Evolutionary conservation across 2,888 invertebrate genomes (phyloP).

Genomic region (Drosophila kuntzei): DNA sequence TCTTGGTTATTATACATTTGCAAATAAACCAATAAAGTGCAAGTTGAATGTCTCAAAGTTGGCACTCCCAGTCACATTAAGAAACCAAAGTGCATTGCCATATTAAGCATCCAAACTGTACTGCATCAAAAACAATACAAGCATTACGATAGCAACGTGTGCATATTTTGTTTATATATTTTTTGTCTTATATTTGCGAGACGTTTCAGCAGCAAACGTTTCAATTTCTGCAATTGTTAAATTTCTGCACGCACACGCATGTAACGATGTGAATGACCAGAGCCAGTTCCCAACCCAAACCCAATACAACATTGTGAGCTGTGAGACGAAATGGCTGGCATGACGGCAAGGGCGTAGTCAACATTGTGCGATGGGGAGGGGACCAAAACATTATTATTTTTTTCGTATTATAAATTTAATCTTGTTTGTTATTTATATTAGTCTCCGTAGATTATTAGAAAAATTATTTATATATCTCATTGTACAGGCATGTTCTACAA

Average conservation of each 20-base stretch:
- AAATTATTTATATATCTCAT: no score
- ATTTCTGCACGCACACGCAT: constrained; percentile 73
- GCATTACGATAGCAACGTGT: constrained; percentile 50
- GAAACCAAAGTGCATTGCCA: constrained; percentile 68
- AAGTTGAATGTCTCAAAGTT: constrained; percentile 38
- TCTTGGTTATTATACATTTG: not conserved
- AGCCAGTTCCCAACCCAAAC: constrained; percentile 17
- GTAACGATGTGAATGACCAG: constrained; percentile 74
- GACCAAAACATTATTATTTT: no score
- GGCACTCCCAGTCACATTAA: constrained; percentile 46
- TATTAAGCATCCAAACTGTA: constrained; percentile 50
- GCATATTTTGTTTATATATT: constrained; percentile 69
- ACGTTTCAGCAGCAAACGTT: constrained; percentile 64
- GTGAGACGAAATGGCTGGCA: constrained; percentile 19
- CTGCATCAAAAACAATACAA: not conserved
- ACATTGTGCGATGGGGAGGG: no score
- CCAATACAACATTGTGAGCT: constrained; percentile 43
- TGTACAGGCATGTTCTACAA: no score
- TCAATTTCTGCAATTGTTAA: constrained; percentile 77
- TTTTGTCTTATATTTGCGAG: constrained; percentile 55
- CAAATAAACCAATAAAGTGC: constrained; percentile 28
- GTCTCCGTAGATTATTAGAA: no score
- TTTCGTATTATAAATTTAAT: no score
- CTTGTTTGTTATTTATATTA: no score
- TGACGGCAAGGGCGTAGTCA: constrained; percentile 23